Base-by-base conservation (phyloP, 2,888 invertebrate species). In the Pedicia rivosa region DNA sequence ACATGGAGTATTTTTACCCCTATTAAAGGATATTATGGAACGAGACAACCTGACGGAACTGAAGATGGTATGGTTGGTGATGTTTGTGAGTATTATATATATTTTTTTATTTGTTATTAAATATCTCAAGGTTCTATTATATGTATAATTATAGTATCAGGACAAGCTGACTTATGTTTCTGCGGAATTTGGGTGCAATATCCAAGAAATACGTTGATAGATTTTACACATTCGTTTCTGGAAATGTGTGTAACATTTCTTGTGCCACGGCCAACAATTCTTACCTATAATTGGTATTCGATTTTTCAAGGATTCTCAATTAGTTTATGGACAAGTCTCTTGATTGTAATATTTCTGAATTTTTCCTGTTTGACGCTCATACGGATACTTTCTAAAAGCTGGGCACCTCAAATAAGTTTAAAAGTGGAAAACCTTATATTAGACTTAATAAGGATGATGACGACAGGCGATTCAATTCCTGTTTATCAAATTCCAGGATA, bases 201-300 rank as follows among this genome's bases (percentile, higher is more conserved):
- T 35, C 35, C 35, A 17, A 15, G 35, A 2, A 25, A 35, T 17
- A 35, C 25, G 5, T 26, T 12, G 26, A 16, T 35, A 15, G 35
- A 35, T 8, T 35, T 35, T 35, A 26, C 35, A 9, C 17, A 35
- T 8, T 16, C 25, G 15, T n/a, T 35, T 16, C 16, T 35, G 10
- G 16, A 25, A 16, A 35, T 26, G n/a, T 35, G 35, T 16, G 13
- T 35, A 6, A 35, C 35, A 6, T 35, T 35, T 35, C 26, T 35
- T 8, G 35, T 35, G 8, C 35, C 35, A 15, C 25, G 26, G n/a
- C 35, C 35, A 16, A 26, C 15, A 2, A 15, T 15, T 12, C n/a
- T 35, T 4, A 14, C 25, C 15, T 17, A 26, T n/a, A 25, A 25
- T 10, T 35, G 35, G 35, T 35, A 35, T 35, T 35, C 35, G 17